Evolutionary conservation across 1,140 invertebrate genomes (phyloP), one percentile per base, ranked within the genome.

Genomic region (Mya arenaria): DNA sequence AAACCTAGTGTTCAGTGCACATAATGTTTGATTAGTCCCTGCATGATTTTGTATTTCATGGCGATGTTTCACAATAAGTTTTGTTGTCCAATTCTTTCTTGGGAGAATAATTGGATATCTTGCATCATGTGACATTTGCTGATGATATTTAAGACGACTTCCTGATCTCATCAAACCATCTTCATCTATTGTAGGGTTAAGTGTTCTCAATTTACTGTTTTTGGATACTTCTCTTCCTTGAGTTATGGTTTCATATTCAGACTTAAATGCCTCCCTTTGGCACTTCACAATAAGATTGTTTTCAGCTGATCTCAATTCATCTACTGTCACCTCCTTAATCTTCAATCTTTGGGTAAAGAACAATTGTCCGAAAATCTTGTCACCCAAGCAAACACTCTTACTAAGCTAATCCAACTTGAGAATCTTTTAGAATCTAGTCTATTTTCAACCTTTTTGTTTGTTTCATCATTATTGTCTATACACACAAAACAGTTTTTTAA

Each of bases 291-390:
- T 62, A 25, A 75, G 5, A 6, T 3, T 4, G 4, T 25, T 34
- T 62, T 75, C 72, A 44, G n/a, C 4, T n/a, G 32, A 36, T 4
- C 41, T 23, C 13, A 75, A 13, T 72, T 72, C 69, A 23, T 10
- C 10, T 4, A 52, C 19, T 4, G n/a, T 41, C 44, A 36, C 15
- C 34, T 23, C 15, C 36, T 28, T 3, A 3, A 1, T 19, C 10
- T 62, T 62, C 15, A 44, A 34, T 32, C 55, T 75, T 34, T 34
- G 15, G 6, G 13, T 36, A n/a, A n/a, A 30, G 23, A 41, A 63
- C 72, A 75, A 32, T 75, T 75, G 23, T 75, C 37, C 0, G 63
- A 10, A 63, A 62, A 75, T 41, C 58, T 19, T 41, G 4, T n/a
- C 15, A 75, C 72, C 72, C 72, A 75, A 15, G 56, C 36, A 63